Evolutionary conservation across 2,888 invertebrate genomes (phyloP), one percentile per base, ranked within the genome.

Genomic region (Microchrysa polita): DNA sequence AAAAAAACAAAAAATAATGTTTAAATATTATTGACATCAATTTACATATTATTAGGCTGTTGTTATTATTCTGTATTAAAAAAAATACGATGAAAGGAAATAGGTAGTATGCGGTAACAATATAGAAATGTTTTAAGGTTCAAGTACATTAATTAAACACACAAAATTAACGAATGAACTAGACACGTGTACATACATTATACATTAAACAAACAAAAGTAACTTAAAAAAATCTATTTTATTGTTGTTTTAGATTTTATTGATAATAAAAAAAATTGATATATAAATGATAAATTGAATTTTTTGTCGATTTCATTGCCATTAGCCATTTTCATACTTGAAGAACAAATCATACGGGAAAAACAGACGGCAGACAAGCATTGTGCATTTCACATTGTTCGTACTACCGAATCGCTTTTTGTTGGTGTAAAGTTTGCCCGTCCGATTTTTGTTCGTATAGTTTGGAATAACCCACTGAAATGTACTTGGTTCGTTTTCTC

Each of bases 201-300:
- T 34, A 7, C 27, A 34, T 34, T 34, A 34, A 34, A n/a, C n/a
- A 34, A 34, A 2, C 2, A 34, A 34, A 34, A 34, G 7, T 20
- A 60, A 48, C 27, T 59, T n/a, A n/a, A n/a, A 57, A 53, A 67
- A 42, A 23, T 48, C 44, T 72, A 72, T 72, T 72, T 72, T 60
- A 59, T 72, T 72, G 72, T 72, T 72, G 60, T 72, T 72, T 72
- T 59, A 72, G 60, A 59, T 44, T 72, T 48, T 44, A 72, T 72
- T 44, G 61, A 72, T 48, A 72, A 72, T 72, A 72, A 69, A 67
- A 72, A 69, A 67, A 65, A 65, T 61, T 61, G 61, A 40, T 34
- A 61, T 12, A 40, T n/a, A 61, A 40, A 34, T 34, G 27, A 34
- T 34, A 34, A 34, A 34, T n/a, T n/a, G n/a, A n/a, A n/a, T n/a